A percentile compares a stretch with the other conserved stretches of the same genome.
Evolutionary conservation across 2,888 invertebrate genomes (phyloP).

Genomic region (Chloroclystis v-ata): DNA sequence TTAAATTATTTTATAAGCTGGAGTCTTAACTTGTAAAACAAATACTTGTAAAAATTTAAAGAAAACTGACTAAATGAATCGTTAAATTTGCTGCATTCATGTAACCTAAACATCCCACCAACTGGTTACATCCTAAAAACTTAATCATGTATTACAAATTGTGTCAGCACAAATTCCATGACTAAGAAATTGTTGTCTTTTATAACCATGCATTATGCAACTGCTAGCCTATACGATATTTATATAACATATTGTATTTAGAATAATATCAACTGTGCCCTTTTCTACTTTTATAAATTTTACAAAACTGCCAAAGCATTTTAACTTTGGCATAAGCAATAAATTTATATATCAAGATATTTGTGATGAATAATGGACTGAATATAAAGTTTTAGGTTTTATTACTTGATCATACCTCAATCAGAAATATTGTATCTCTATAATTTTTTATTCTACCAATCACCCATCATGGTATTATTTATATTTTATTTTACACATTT

Average conservation of each 20-base stretch:
- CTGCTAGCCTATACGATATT: conserved; percentile 5
- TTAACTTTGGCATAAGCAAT: conserved; percentile 43
- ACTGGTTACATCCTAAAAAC: conserved; percentile 8
- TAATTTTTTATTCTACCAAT: conserved; percentile 53
- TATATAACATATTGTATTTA: conserved; percentile 2
- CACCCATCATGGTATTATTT: conserved; percentile 44
- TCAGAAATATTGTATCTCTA: conserved; percentile 28
- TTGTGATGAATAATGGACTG: conserved; percentile 67
- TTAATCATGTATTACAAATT: not conserved
- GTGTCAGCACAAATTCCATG: conserved; percentile 14
- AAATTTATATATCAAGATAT: conserved; percentile 43
- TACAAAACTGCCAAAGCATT: conserved; percentile 52
- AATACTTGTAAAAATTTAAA: too few species aligned
- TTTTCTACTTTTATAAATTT: conserved; percentile 25
- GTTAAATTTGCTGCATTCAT: conserved; percentile 20
- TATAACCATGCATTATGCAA: conserved; percentile 1
- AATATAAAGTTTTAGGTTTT: conserved; percentile 41
- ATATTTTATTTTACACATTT: conserved; percentile 51
- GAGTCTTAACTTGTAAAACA: too few species aligned
- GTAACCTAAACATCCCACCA: conserved; percentile 18
- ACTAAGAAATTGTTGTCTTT: conserved; percentile 1
- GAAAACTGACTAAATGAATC: conserved; percentile 17
- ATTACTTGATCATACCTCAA: conserved; percentile 20
- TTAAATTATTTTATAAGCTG: too few species aligned
- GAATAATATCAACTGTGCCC: conserved; percentile 12